These are phyloP conservation scores for Chlamydotis undulata DNA, from an alignment of 2,113 vertebrate species.

Conservation along the genomic window DNA sequence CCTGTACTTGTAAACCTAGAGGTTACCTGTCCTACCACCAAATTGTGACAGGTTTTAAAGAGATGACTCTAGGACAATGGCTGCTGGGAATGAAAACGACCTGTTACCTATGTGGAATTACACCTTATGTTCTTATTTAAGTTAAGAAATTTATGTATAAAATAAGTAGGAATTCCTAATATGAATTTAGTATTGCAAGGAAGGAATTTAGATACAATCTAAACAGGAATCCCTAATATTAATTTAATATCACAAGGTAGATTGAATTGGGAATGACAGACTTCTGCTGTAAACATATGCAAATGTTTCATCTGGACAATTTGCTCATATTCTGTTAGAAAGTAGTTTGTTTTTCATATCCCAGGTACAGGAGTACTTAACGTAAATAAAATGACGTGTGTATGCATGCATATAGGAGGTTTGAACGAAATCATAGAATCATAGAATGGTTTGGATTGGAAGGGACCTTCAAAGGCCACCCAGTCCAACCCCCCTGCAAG, in stretches of 20 bases:
- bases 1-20: neutral
- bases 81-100: neutral
- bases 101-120: neutral
- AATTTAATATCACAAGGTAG: neutral
- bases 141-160: neutral
- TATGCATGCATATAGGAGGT: neutral
- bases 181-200: accelerated
- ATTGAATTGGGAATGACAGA: neutral
- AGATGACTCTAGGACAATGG: neutral
- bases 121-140: neutral
- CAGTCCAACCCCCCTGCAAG: no score
- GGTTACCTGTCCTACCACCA: neutral
- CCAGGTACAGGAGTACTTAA: neutral
- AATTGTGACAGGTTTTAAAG: neutral
- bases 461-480: no score
- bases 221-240: neutral
- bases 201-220: neutral
- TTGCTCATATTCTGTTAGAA: neutral
- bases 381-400: neutral
- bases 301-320: neutral
- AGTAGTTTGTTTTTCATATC: neutral
- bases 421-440: neutral
- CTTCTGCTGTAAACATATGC: neutral
- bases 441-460: no score
- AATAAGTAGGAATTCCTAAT: neutral